phyloP scores from a whole-genome alignment of 2,888 invertebrate species.

The Meteorus cinctellus region DNA sequence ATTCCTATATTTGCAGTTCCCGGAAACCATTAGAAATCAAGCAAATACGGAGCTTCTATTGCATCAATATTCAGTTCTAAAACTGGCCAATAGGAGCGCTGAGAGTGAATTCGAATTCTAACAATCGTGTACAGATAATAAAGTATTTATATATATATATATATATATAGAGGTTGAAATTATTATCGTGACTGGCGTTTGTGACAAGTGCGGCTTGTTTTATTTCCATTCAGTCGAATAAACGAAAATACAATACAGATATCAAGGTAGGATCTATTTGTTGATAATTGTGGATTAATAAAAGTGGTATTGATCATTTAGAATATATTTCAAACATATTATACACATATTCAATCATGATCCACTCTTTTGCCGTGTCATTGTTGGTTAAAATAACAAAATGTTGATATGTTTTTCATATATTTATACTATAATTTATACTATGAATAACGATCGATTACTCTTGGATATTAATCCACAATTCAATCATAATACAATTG shows the following conservation, averaged over 20 bases:
- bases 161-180: too few species aligned
- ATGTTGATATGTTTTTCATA: slow-evolving; percentile 37
- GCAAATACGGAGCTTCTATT: too few species aligned
- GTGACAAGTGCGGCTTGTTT: slow-evolving; percentile 47
- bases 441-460: neutral
- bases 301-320: neutral
- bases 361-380: slow-evolving; percentile 65
- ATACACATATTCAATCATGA: slow-evolving; percentile 10
- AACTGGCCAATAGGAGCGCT: too few species aligned
- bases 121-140: too few species aligned
- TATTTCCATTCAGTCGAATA: slow-evolving; percentile 24
- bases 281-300: neutral
- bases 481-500: neutral
- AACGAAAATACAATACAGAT: slow-evolving; percentile 39
- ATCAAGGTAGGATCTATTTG: slow-evolving; percentile 52
- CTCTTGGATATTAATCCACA: neutral
- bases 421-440: slow-evolving; percentile 1
- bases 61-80: too few species aligned
- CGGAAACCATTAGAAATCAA: too few species aligned
- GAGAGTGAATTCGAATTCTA: too few species aligned
- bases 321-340: neutral
- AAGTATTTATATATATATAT: too few species aligned
- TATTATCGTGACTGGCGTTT: slow-evolving; percentile 49
- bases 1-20: too few species aligned
- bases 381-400: slow-evolving; percentile 54